phyloP scores from a whole-genome alignment of 2,113 vertebrate species.

The Amazona vittata region DNA sequence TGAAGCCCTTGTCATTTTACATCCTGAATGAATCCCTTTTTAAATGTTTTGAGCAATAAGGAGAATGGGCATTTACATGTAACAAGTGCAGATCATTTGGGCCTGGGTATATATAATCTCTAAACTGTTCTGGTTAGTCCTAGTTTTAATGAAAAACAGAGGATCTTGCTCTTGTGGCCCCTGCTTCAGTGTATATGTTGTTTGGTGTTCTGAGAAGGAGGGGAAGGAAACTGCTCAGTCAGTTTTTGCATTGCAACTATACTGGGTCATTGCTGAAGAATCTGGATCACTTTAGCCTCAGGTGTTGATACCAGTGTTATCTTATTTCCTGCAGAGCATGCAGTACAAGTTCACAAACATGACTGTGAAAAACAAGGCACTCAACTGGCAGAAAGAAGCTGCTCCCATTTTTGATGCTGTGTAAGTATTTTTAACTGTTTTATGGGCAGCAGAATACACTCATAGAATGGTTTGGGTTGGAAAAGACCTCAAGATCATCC shows the following conservation, averaged over 20 bases:
- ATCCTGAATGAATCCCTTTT: not conserved
- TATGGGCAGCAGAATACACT: not conserved
- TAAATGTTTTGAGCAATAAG: not conserved
- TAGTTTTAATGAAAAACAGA: not conserved
- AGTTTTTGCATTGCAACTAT: not conserved
- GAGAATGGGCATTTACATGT: not conserved
- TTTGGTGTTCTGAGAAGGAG: not conserved
- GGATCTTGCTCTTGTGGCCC: not conserved
- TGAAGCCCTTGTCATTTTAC: not conserved
- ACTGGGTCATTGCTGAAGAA: not conserved
- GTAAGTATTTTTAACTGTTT: constrained; percentile 73
- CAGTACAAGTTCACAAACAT: constrained; percentile 64
- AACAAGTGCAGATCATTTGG: not conserved
- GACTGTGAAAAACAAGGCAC: constrained; percentile 39
- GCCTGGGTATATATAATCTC: not conserved
- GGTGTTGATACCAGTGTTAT: not conserved
- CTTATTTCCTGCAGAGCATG: constrained; percentile 59
- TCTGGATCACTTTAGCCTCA: not conserved
- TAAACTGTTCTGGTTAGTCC: not conserved
- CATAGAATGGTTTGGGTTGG: not conserved
- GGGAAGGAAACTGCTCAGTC: not conserved
- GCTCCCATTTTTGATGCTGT: constrained; percentile 69
- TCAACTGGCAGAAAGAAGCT: constrained; percentile 69
- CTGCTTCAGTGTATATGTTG: not conserved
- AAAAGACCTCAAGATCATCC: not conserved